Evolutionary conservation across 2,888 invertebrate genomes (phyloP), one percentile per base, ranked within the genome.

Genomic region (Thalpophila matura): DNA sequence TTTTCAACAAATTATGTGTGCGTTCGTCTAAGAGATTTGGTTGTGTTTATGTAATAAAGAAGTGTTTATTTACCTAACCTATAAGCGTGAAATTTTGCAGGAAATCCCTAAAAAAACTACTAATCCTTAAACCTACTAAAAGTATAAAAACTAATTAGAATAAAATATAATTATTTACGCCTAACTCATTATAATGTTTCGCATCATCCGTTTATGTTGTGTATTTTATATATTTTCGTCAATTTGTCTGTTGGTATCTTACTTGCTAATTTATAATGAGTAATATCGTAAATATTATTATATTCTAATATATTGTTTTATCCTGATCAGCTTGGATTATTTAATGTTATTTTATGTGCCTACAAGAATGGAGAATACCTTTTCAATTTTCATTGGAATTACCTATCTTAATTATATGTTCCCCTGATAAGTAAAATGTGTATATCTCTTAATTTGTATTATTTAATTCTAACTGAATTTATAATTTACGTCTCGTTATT

Each of bases 301-400:
- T n/a, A 26, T 33, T 9, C 12, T n/a, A 22, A 16, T 16, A 9
- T 1, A 10, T n/a, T n/a, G n/a, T n/a, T n/a, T n/a, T n/a, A 60
- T 26, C 4, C 4, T 10, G 5, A 10, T 7, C 3, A 14, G 14
- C 3, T 18, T n/a, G 1, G 38, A 10, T 20, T 22, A 38, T 22
- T 24, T 26, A 58, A 27, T 31, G 18, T 20, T 16, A 18, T 10
- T 18, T 31, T n/a, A 31, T 26, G 1, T 31, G n/a, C n/a, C n/a
- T n/a, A 20, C 0, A 9, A 24, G 4, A 0, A 24, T 67, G 67
- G 58, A 62, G 62, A 57, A 57, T 62, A 62, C 62, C 62, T 62
- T 62, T 62, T 57, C 67, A 10, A 20, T 14, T 14, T 12, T 12
- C 27, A 7, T 18, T 22, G 0, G 4, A n/a, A 16, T 5, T 7